Percentiles rank a stretch among this genome's conserved stretches.
Evolutionary conservation across 2,797 vertebrate species (phyloP).

Genomic region (Muscicapa striata): DNA sequence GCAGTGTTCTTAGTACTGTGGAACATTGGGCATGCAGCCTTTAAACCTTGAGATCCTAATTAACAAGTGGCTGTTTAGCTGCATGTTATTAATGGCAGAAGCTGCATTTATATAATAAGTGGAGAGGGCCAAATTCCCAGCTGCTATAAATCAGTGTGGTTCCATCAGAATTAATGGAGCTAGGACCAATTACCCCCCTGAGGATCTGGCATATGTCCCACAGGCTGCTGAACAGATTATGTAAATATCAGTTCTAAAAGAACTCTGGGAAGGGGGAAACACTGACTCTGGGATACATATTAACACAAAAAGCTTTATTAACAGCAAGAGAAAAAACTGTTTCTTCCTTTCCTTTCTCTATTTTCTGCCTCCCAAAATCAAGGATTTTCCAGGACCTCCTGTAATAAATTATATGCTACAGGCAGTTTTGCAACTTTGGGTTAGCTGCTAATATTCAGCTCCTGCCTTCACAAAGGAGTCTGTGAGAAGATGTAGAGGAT

Average conservation of each 20-base stretch:
- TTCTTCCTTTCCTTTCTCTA: background rate
- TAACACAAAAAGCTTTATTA: background rate
- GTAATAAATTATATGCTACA: background rate
- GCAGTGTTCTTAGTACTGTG: background rate
- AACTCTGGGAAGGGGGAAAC: background rate
- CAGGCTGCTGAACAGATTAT: background rate
- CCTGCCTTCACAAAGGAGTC: background rate
- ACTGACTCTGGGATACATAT: background rate
- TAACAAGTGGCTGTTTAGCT: background rate
- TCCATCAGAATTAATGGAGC: background rate
- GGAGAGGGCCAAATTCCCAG: slow-evolving; percentile 13
- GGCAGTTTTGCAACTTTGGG: background rate
- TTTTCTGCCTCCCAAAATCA: background rate
- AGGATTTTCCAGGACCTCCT: background rate
- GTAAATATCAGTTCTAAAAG: background rate
- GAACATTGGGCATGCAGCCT: background rate
- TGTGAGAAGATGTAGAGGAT: background rate
- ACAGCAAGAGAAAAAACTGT: background rate
- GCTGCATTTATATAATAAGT: slow-evolving; percentile 11
- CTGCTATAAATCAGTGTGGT: background rate
- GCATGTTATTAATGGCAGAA: slow-evolving; percentile 20
- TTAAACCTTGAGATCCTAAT: slow-evolving; percentile 10
- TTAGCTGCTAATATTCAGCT: background rate
- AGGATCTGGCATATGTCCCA: background rate
- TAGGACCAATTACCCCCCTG: background rate